Base-by-base conservation (phyloP, 2,113 vertebrate genomes). In the Dasyurus viverrinus region DNA sequence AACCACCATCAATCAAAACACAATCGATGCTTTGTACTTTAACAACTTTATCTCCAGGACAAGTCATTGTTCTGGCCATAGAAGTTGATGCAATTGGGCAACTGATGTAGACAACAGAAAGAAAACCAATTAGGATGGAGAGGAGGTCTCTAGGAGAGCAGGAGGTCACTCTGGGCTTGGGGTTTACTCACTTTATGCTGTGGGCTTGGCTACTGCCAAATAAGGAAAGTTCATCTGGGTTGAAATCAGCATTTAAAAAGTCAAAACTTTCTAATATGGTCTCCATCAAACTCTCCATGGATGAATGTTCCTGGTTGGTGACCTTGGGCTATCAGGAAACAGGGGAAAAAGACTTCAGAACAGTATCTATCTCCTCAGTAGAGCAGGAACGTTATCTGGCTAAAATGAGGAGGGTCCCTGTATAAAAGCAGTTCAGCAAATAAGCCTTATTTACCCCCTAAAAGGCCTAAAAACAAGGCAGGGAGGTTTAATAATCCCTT, bases 181-280 rank as follows among this genome's bases (percentile, higher is more conserved):
- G 91, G 54, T 16, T 2, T 57, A 96, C 90, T 92, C 97, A 99
- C 99, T 99, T 99, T 89, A 98, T 97, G 96, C 99, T 98, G 94
- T 98, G 98, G 14, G 99, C 98, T 91, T 98, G 98, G n/a, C 99
- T 0, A 22, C 98, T 99, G 94, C 99, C 99, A 89, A 99, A 97
- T 96, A 99, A 97, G 0, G 99, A 99, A 92, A 99, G 90, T 53
- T 99, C 99, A 0, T 99, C 99, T 0, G 98, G 97, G 0, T 97
- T 99, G 11, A 99, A 98, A 97, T 99, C 99, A 0, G 98, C 90
- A 0, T 99, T 99, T 96, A 99, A 97, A 96, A 99, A 99, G 97
- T 99, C 99, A 92, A 99, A 99, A 95, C 99, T 99, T 96, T 99
- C 99, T 96, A 99, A 98, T 55, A 99, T 99, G 53, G 99, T 99